Percentiles rank a stretch among this genome's conserved stretches.
Conservation (phyloP, 1,140 invertebrate species). For the Lordiphosa collinella region DNA sequence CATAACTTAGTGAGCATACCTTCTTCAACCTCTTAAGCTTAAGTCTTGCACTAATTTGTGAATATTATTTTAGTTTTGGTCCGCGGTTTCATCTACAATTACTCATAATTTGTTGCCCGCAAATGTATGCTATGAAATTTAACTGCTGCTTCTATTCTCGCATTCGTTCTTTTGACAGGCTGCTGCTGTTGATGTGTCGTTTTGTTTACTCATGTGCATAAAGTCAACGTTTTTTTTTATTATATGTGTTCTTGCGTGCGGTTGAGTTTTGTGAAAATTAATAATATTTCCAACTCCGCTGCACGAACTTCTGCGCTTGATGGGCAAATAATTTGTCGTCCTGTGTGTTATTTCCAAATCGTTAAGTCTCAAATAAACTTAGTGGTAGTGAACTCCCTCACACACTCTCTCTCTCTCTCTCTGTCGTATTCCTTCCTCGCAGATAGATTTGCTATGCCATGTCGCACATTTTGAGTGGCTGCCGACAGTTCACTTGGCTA, state of each 20-base stretch:
- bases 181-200: slow-evolving; percentile 16
- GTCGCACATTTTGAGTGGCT: slow-evolving; percentile 60
- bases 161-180: no score
- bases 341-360: slow-evolving; percentile 69
- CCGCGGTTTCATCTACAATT: slow-evolving; percentile 9
- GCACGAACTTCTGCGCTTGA: slow-evolving; percentile 57
- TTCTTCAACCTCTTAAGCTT: neutral
- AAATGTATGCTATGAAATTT: slow-evolving; percentile 56
- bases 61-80: slow-evolving; percentile 1
- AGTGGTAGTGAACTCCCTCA: slow-evolving; percentile 3
- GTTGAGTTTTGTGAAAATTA: slow-evolving; percentile 70
- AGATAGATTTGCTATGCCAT: slow-evolving; percentile 63
- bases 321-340: slow-evolving; percentile 75
- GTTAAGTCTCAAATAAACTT: slow-evolving; percentile 66
- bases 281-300: slow-evolving; percentile 50
- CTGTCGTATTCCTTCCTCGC: slow-evolving; percentile 16
- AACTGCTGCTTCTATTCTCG: neutral
- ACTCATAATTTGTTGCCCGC: slow-evolving; percentile 27
- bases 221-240: slow-evolving; percentile 42
- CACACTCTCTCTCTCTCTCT: neutral
- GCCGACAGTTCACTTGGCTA: slow-evolving; percentile 57
- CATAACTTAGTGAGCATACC: no score
- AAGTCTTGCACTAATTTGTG: neutral
- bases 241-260: slow-evolving; percentile 24
- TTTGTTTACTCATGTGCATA: slow-evolving; percentile 66